Conservation (phyloP, 1,140 invertebrate genomes). For the Eufriesea mexicana region DNA sequence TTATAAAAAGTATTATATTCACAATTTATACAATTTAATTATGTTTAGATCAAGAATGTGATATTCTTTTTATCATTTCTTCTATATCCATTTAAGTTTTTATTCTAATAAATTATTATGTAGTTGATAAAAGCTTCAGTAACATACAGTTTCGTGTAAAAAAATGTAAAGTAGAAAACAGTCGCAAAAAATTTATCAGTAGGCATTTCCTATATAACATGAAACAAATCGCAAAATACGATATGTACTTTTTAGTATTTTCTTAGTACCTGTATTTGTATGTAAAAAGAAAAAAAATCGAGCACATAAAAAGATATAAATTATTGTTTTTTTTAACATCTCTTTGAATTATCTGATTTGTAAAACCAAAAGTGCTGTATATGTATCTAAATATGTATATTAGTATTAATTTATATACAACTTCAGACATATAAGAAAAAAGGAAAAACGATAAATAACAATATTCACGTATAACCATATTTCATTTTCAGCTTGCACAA, state of each 20-base stretch:
- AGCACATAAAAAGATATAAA: neutral
- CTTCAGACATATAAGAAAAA: neutral
- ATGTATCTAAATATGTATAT: neutral
- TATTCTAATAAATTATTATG: neutral
- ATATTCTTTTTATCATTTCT: neutral
- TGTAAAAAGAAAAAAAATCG: neutral
- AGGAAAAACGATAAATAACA: neutral
- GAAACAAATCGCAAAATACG: neutral
- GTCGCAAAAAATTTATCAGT: neutral
- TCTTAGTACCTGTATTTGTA: conserved; percentile 14
- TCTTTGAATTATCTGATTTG: neutral
- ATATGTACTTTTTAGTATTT: neutral
- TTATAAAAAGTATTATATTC: conserved; percentile 38
- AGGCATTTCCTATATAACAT: neutral
- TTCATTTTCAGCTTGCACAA: neutral
- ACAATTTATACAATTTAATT: conserved; percentile 36
- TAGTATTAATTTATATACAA: conserved; percentile 6
- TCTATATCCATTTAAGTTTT: neutral
- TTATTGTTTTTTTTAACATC: neutral
- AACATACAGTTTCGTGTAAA: conserved; percentile 1
- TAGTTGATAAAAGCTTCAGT: neutral
- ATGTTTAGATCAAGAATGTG: neutral
- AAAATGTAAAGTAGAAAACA: conserved; percentile 5
- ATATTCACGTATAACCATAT: neutral
- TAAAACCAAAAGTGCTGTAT: neutral